Conservation (phyloP, 2,888 invertebrate species). For the Metacarcinus magister region DNA sequence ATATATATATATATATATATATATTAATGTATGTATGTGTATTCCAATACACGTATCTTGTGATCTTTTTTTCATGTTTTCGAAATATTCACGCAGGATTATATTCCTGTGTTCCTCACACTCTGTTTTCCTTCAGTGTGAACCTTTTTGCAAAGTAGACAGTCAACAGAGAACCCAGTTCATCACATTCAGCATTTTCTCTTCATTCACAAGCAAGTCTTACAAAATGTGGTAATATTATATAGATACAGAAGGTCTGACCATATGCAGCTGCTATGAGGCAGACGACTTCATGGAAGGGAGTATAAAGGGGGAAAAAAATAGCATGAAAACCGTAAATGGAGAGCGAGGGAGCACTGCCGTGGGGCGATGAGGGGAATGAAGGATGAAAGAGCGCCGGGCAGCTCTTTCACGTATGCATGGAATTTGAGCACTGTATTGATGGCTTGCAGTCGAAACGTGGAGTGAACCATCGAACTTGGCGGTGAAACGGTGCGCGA, state of each 20-base stretch:
- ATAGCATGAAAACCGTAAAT: background rate
- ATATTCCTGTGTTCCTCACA: background rate
- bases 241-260: background rate
- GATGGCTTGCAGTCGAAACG: background rate
- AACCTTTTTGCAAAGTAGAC: background rate
- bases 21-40: no score
- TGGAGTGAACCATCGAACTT: background rate
- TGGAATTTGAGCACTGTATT: background rate
- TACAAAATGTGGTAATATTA: background rate
- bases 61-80: background rate
- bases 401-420: slow-evolving; percentile 13
- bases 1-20: no score
- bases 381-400: background rate
- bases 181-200: background rate
- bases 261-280: background rate
- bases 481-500: background rate
- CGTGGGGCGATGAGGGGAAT: background rate
- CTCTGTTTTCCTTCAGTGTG: background rate
- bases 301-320: background rate
- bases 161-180: background rate
- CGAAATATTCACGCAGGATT: background rate
- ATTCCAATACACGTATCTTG: background rate
- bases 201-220: background rate
- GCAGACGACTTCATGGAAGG: background rate
- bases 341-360: background rate